Conservation (phyloP, 2,888 invertebrate genomes). For the Drosophila leonis region DNA sequence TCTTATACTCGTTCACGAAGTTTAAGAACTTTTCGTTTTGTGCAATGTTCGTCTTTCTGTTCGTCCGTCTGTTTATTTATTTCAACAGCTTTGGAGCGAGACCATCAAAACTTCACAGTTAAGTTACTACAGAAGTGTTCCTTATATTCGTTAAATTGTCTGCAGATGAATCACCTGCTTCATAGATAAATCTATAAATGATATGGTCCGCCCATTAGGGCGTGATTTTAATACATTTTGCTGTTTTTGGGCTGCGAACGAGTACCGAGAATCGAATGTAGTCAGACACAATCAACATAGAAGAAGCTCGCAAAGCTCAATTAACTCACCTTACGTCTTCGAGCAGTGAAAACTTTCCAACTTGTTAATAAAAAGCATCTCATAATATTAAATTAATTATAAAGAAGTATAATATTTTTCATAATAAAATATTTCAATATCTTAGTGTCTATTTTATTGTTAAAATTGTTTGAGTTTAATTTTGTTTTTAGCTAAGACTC, state of each 20-base stretch:
- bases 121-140: background rate
- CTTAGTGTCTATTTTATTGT: background rate
- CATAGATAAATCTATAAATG: background rate
- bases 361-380: slow-evolving; percentile 44
- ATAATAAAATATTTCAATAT: background rate
- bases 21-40: too few species aligned
- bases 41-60: too few species aligned
- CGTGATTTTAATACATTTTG: background rate
- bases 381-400: slow-evolving; percentile 18
- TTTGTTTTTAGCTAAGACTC: background rate
- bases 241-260: background rate
- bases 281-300: slow-evolving; percentile 2
- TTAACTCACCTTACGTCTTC: slow-evolving; percentile 63
- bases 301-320: background rate
- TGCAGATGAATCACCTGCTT: background rate
- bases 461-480: background rate
- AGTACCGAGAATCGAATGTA: background rate
- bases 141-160: background rate
- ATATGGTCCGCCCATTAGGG: background rate
- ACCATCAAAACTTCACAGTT: background rate
- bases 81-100: too few species aligned
- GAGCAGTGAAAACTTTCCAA: slow-evolving; percentile 56
- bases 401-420: slow-evolving; percentile 1
- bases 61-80: too few species aligned
- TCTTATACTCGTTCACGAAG: too few species aligned